Evolutionary conservation across 2,797 vertebrate species (phyloP), one percentile per base, ranked within the genome.

Genomic region (Falco berigora): DNA sequence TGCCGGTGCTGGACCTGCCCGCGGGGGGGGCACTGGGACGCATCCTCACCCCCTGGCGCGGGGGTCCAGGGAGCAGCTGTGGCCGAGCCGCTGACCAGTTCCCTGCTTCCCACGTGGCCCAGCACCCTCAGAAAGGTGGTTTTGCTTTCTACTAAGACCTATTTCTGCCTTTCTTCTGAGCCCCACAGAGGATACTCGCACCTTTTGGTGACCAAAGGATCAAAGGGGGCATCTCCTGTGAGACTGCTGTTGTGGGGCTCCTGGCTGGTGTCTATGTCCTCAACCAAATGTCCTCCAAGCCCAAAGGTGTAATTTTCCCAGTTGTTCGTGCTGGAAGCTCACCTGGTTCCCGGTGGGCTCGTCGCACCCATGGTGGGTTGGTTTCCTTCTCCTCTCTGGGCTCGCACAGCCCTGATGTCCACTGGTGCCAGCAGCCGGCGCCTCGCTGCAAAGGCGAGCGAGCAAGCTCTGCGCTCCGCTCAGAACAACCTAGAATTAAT

Each of bases 361-460:
- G 0, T 11, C 59, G 72, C 20, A 8, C 0, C 0, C 27, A 18
- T 28, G 44, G 38, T 72, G 71, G 56, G n/a, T 7, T 49, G 50
- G 11, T 46, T 82, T 72, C 27, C 56, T 80, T 40, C 13, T 67
- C 49, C 27, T 55, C 36, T 20, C n/a, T 2, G 4, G n/a, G 55
- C 32, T 74, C 17, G 2, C 5, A 3, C 36, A 62, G 49, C n/a
- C n/a, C 44, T 2, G 2, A 0, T 5, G 47, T 17, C 81, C 56
- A 44, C 59, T 71, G 85, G 42, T 47, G 71, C 3, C 10, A 5
- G 58, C 34, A 68, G 17, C 12, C 23, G 36, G 73, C 0, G 0
- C 0, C 0, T 14, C 1, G 3, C 50, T 8, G 28, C 14, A 10
- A 58, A 63, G 47, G 12, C 46, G 9, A 28, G 27, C 0, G 3